Base-by-base conservation (phyloP, 2,797 vertebrate genomes). In the Mionectes olivaceus region DNA sequence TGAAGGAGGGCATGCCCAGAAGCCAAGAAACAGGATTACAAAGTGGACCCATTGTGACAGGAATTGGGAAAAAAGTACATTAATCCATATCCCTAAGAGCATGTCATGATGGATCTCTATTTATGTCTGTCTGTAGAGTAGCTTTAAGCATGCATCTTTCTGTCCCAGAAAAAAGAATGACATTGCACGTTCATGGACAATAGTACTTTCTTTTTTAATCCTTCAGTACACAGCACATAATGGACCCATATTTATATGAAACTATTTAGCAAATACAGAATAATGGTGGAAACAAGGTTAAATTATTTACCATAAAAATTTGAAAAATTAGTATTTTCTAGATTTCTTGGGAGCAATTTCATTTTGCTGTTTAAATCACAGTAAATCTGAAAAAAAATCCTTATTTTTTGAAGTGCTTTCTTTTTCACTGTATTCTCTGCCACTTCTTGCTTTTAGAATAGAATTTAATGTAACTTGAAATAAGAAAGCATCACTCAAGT, bases 21-120 rank as follows among this genome's bases (percentile, higher is more conserved):
- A 94, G 91, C 49, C 67, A 92, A 33, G 57, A 63, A 92, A 37
- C 27, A 67, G 57, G 35, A n/a, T 82, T 75, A 83, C 52, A 90
- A 87, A 94, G 82, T 60, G 79, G 79, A 95, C 87, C 71, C 37
- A 76, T 85, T 95, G 83, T 94, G 93, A 91, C 91, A 94, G 76
- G 49, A 93, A 79, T 59, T 83, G 64, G 86, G 71, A 35, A 82
- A 83, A 85, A 75, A 79, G 53, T 90, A 76, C 63, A 90, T 60
- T 79, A 84, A 93, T 67, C 67, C 55, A 60, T 60, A 41, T 92
- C 79, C 50, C 41, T 87, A 63, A 93, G 91, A 85, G 82, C 78
- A 65, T 93, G 91, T 95, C 93, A 94, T 59, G 53, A 82, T 59
- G 37, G 57, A 87, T 95, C 70, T 90, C 53, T 79, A 43, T 76